Evolutionary conservation across 1,140 invertebrate species (phyloP).

Genomic region (Belonocnema kinseyi): DNA sequence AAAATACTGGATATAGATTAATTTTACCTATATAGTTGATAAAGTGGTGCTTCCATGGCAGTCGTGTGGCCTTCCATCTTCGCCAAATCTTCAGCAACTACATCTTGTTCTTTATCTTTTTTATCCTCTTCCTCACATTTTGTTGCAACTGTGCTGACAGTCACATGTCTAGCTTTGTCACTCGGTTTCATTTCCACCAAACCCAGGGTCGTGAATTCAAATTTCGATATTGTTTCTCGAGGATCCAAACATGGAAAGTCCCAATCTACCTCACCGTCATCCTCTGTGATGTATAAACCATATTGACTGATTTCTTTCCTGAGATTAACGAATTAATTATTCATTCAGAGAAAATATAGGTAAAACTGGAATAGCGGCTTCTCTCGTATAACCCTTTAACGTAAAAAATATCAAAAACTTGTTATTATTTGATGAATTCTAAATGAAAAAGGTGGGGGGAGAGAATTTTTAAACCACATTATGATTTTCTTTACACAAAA

Average conservation of each 20-base stretch:
- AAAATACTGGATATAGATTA: too few species aligned
- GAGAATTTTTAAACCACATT: too few species aligned
- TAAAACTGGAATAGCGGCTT: too few species aligned
- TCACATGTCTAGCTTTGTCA: conserved; percentile 67
- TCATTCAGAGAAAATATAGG: background rate
- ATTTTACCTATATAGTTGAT: conserved; percentile 83
- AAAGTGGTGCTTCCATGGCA: conserved; percentile 88
- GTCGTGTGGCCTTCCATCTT: conserved; percentile 83
- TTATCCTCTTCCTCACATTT: conserved; percentile 59
- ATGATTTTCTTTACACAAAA: too few species aligned
- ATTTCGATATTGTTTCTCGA: conserved; percentile 92
- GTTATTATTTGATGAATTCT: too few species aligned
- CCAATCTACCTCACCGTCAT: conserved; percentile 96
- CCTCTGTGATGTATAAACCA: conserved; percentile 94
- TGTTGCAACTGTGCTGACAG: conserved; percentile 48
- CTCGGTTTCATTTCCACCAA: conserved; percentile 83
- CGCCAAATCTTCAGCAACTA: conserved; percentile 74
- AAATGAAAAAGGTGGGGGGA: too few species aligned
- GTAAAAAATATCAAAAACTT: too few species aligned
- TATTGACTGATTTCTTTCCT: conserved; percentile 81
- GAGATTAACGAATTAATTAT: conserved; percentile 25
- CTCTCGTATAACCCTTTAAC: too few species aligned
- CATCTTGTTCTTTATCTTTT: conserved; percentile 68
- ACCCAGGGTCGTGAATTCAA: conserved; percentile 93
- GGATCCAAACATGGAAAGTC: conserved; percentile 95